phyloP scores from a whole-genome alignment of 2,888 invertebrate genomes.

The Lepidocyrtoides sp. region DNA sequence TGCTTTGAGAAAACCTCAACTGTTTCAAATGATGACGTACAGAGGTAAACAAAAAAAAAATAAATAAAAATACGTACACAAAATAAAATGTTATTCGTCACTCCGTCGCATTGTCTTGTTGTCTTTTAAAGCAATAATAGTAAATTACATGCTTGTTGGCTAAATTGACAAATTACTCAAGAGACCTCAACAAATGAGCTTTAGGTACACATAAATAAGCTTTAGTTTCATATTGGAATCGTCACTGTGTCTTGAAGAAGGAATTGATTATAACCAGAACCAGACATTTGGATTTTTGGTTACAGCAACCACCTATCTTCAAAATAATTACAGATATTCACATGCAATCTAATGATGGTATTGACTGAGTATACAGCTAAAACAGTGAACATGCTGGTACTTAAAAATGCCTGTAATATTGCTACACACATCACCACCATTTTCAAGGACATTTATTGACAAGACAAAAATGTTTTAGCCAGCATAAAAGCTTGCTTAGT shows the following conservation, averaged over 20 bases:
- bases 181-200: neutral
- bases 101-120: slow-evolving; percentile 15
- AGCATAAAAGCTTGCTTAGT: neutral
- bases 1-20: slow-evolving; percentile 79
- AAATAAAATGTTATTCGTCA: slow-evolving; percentile 51
- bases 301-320: neutral
- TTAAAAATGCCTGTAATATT: neutral
- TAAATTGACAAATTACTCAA: slow-evolving; percentile 48
- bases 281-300: neutral
- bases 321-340: neutral
- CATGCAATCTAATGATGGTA: neutral
- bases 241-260: neutral
- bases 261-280: neutral
- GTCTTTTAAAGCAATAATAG: slow-evolving; percentile 38
- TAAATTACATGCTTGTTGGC: slow-evolving; percentile 40
- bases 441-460: slow-evolving; percentile 55
- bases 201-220: neutral
- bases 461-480: neutral
- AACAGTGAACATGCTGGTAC: neutral
- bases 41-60: slow-evolving; percentile 70
- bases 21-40: slow-evolving; percentile 75
- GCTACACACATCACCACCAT: neutral
- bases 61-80: too few relatives aligned
- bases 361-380: neutral
- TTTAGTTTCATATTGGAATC: neutral